These are phyloP conservation scores for Pegoplata infirma DNA, from an alignment of 2,888 invertebrate genomes.

Conservation along the genomic window DNA sequence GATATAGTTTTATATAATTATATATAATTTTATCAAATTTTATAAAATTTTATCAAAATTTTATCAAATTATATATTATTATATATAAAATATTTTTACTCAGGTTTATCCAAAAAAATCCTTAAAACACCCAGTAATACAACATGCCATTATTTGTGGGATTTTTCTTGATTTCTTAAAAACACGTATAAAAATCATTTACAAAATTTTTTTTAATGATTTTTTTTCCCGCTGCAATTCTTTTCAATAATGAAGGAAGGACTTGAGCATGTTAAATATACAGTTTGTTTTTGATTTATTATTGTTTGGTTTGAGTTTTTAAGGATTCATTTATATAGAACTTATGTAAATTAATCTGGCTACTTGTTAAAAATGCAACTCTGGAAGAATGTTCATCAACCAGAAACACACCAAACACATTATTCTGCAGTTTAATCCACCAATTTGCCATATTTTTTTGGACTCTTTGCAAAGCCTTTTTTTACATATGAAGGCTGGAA, in stretches of 20 bases:
- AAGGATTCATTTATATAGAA: not conserved
- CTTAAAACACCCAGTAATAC: too few relatives aligned
- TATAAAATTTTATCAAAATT: too few relatives aligned
- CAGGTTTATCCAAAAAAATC: too few relatives aligned
- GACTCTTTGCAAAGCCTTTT: too few relatives aligned
- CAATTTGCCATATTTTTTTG: not conserved
- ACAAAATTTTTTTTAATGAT: not conserved
- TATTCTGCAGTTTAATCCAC: slow-evolving; percentile 9
- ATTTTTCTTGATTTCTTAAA: not conserved
- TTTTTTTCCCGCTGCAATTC: not conserved
- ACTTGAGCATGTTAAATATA: not conserved
- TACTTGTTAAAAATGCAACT: slow-evolving; percentile 38
- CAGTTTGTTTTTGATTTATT: not conserved
- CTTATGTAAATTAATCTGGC: slow-evolving; percentile 46
- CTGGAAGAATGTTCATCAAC: slow-evolving; percentile 2
- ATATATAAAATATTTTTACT: too few relatives aligned
- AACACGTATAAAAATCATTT: not conserved
- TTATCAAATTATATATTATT: too few relatives aligned
- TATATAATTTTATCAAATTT: too few relatives aligned
- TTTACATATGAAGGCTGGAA: slow-evolving; percentile 2
- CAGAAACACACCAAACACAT: not conserved
- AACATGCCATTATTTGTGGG: too few relatives aligned
- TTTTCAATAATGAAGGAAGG: not conserved
- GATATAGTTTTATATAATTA: too few relatives aligned
- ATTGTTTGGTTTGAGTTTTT: not conserved